These are phyloP conservation scores for Dermatophagoides farinae DNA, from an alignment of 1,140 invertebrate species.

Conservation along the genomic window DNA sequence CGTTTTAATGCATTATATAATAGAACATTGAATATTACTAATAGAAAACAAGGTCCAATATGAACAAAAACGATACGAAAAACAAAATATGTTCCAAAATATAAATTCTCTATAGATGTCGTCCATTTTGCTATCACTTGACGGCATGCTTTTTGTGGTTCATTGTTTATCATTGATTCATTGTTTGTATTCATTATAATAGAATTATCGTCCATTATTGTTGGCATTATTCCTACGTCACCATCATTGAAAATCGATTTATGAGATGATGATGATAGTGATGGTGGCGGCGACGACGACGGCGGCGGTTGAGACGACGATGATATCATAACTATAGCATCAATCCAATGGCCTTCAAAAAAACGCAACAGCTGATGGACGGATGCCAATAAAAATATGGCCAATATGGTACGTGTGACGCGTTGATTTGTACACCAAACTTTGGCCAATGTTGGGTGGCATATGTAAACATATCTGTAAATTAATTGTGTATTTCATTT, in stretches of 20 bases:
- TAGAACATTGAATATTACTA: conserved; percentile 69
- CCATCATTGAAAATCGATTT: no score
- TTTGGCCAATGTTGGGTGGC: conserved; percentile 57
- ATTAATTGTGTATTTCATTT: conserved; percentile 55
- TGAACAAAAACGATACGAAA: conserved; percentile 79
- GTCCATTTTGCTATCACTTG: conserved; percentile 66
- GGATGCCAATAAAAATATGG: conserved; percentile 48
- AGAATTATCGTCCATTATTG: no score
- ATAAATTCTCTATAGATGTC: conserved; percentile 48
- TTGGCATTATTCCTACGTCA: no score
- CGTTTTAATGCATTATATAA: conserved; percentile 57
- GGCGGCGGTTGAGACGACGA: neutral
- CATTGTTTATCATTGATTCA: conserved; percentile 60
- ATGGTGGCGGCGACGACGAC: no score
- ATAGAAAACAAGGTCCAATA: conserved; percentile 59
- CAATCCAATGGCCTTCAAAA: conserved; percentile 38
- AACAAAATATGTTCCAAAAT: conserved; percentile 55
- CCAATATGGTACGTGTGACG: conserved; percentile 49
- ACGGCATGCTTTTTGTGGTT: conserved; percentile 44
- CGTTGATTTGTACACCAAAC: conserved; percentile 67
- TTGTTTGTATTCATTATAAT: conserved; percentile 24
- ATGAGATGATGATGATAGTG: no score
- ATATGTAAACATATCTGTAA: conserved; percentile 64
- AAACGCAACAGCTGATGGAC: conserved; percentile 56
- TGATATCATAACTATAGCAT: conserved; percentile 50